A percentile compares a stretch with the other conserved stretches of the same genome.
These are phyloP conservation scores for Myiopsitta monachus DNA, from an alignment of 2,113 vertebrate species.

Conservation along the genomic window DNA sequence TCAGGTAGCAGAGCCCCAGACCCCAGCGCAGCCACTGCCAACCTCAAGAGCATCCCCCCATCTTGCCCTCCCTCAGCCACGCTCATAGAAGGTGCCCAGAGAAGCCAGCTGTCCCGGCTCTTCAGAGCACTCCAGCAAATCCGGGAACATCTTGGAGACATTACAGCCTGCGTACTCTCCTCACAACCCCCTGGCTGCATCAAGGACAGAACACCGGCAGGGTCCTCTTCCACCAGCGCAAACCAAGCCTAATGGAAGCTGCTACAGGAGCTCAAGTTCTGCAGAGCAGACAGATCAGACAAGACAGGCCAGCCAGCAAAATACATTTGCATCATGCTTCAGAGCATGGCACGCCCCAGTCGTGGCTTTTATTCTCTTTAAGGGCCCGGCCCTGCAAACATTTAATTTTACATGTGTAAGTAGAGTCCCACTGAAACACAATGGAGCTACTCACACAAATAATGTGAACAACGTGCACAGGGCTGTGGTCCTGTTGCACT, in stretches of 20 bases:
- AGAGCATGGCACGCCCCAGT: slow-evolving; percentile 29
- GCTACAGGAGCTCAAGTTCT: neutral
- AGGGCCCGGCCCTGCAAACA: slow-evolving; percentile 26
- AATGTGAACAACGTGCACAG: neutral
- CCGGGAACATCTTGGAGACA: slow-evolving; percentile 41
- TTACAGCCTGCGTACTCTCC: neutral
- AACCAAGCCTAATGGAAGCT: neutral
- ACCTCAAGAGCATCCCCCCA: neutral
- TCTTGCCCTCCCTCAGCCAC: neutral
- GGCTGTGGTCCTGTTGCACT: slow-evolving; percentile 20
- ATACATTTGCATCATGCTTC: slow-evolving; percentile 14
- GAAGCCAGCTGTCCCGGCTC: slow-evolving; percentile 7
- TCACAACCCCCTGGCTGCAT: neutral
- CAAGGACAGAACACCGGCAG: neutral
- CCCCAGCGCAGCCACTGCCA: neutral
- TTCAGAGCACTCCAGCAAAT: slow-evolving; percentile 1
- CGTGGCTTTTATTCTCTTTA: neutral
- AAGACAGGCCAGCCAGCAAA: neutral
- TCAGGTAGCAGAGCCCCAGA: neutral
- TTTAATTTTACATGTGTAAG: slow-evolving; percentile 51
- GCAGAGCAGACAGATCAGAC: neutral
- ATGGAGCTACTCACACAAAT: slow-evolving; percentile 56
- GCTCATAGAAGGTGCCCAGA: neutral
- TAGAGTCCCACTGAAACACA: slow-evolving; percentile 50
- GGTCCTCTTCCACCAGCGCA: neutral